Conservation (phyloP, 2,888 invertebrate genomes). For the Caenorhabditis sp. region DNA sequence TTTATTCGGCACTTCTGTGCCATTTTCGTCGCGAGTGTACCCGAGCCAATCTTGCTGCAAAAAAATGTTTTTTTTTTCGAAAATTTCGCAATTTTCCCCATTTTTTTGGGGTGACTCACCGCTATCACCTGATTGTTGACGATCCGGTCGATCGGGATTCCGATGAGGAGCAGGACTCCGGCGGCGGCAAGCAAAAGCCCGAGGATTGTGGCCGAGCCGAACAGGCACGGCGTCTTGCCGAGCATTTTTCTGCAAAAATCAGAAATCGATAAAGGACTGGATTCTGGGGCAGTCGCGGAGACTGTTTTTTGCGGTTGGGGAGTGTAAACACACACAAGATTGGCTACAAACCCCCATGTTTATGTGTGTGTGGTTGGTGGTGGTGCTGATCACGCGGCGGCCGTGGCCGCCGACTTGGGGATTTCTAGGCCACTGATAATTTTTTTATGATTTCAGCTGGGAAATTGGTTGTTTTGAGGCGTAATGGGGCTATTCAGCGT, state of each 20-base stretch:
- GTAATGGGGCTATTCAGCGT: too few species aligned
- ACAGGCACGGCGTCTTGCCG: constrained; percentile 47
- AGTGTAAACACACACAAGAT: too few species aligned
- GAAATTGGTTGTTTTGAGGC: too few species aligned
- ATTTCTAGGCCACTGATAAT: too few species aligned
- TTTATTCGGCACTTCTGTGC: constrained; percentile 67
- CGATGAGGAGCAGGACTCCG: constrained; percentile 47
- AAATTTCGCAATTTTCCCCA: neutral
- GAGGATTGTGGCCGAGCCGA: constrained; percentile 22
- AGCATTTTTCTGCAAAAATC: too few species aligned
- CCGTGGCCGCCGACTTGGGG: constrained; percentile 3
- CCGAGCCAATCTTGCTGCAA: constrained; percentile 74
- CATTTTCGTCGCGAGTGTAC: constrained; percentile 64
- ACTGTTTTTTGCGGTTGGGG: neutral
- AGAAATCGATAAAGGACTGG: neutral
- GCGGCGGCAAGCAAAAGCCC: constrained; percentile 25
- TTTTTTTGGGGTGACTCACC: constrained; percentile 23
- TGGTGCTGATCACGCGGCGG: constrained; percentile 30
- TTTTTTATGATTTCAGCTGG: too few species aligned
- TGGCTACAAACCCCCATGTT: constrained; percentile 22
- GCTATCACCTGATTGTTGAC: constrained; percentile 46
- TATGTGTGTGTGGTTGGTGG: too few species aligned
- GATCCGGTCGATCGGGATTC: constrained; percentile 51
- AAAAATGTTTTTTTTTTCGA: constrained; percentile 17
- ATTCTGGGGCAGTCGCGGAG: neutral